Base-by-base conservation (phyloP, 2,888 invertebrate species). In the Scotopteryx bipunctaria region DNA sequence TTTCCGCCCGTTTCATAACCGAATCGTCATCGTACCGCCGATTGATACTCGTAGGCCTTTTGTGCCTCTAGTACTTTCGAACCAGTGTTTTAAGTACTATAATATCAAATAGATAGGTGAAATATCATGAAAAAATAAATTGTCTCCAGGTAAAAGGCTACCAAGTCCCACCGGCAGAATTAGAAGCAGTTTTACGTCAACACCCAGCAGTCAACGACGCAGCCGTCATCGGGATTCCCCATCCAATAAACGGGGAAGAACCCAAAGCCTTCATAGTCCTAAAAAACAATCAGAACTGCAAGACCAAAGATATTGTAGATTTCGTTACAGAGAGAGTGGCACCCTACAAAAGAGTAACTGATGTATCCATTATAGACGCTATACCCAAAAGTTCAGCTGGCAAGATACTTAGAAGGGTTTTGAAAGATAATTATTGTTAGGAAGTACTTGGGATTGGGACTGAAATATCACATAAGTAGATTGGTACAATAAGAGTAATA, bases 141-240 rank as follows among this genome's bases (percentile, higher is more conserved):
- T n/a, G n/a, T n/a, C 3, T 15, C 3, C 76, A 90, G 90, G 95
- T 95, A 0, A 94, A 93, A 84, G 94, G 92, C 2, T 93, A 90
- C 76, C 93, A 97, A 93, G 97, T 98, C 4, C 94, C 98, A 2
- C 98, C 98, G 16, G 97, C 97, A 1, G 98, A 98, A 78, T 78
- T 98, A 21, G 98, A 98, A 83, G 94, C 92, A 21, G 65, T 96
- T 3, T 77, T 97, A 2, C 90, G 95, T 14, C 91, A 92, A 3
- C 95, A 96, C 81, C 95, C 96, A 0, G 92, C 93, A 15, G 91
- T 98, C 0, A 76, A 81, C 6, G 98, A 98, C 65, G 96, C 95
- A 0, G 98, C 95, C 0, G 98, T 98, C 0, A 88, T 97, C 47
- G 97, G 97, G 0, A 83, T 96, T 1, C 93, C 94, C 0, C 93